Base-by-base conservation (phyloP, 2,888 invertebrate species). In the Pseudoips prasinana region DNA sequence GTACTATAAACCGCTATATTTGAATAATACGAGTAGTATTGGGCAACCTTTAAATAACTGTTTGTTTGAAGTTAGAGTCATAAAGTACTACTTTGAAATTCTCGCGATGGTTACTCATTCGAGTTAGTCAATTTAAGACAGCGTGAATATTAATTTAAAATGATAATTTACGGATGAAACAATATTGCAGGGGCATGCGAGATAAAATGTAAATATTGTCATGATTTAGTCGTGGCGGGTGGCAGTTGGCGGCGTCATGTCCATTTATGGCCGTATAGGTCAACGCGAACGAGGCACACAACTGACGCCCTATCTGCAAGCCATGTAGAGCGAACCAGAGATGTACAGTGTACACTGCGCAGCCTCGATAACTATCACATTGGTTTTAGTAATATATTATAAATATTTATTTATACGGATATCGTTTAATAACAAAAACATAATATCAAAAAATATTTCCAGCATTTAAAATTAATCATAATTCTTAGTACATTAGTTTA, bases 181-280 rank as follows among this genome's bases (percentile, higher is more conserved):
- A 66, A 70, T 54, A 64, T 67, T 60, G 57, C 64, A 69, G 48
- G 61, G 57, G 50, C 46, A 46, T 59, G 60, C 56, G 63, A 68
- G 51, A 63, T 62, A 63, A 66, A 73, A 71, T 72, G 69, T 75
- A 72, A 80, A 80, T 75, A 75, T 71, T 72, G 66, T 63, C 65
- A 73, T 74, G 73, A 74, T 75, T 75, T 75, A 67, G 67, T 61
- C 64, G 71, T 60, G 64, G 58, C 70, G 59, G 63, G 60, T 64
- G 67, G 61, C 61, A 62, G 71, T 61, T 56, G 71, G 61, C 73
- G 66, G 69, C 68, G 67, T 68, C 67, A 64, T 72, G 56, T 33
- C 84, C 83, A 74, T 84, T 64, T 82, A 79, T 60, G 81, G 82
- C 25, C 31, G 68, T 64, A 57, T 66, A 69, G 77, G 77, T 79